Percentiles rank a stretch among this genome's conserved stretches.
These are phyloP conservation scores for Xyliphius kryptos DNA, from an alignment of 2,113 vertebrate species.

Conservation along the genomic window DNA sequence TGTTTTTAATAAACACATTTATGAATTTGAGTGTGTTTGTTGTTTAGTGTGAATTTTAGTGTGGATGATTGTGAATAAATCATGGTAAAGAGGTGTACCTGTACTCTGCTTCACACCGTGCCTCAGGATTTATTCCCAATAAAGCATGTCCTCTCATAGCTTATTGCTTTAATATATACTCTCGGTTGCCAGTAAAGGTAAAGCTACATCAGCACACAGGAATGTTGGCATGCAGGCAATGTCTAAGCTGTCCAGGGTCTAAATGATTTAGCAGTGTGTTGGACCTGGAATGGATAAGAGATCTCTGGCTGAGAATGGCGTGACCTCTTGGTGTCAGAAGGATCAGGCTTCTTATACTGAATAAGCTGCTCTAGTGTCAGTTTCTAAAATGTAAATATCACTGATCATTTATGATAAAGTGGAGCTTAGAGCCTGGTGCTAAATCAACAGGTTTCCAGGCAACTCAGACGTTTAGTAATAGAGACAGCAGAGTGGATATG, in stretches of 20 bases:
- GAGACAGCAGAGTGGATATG: too few species aligned
- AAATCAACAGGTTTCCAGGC: neutral
- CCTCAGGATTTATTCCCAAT: too few species aligned
- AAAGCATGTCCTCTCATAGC: too few species aligned
- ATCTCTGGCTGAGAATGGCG: neutral
- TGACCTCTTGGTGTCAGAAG: neutral
- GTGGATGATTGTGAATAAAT: too few species aligned
- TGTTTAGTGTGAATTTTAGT: too few species aligned
- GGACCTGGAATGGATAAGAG: neutral
- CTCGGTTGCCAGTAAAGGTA: neutral
- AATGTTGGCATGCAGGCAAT: slow-evolving; percentile 61
- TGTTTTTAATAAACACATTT: too few species aligned
- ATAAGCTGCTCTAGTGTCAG: neutral
- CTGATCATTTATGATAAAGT: neutral
- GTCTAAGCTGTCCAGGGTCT: slow-evolving; percentile 19
- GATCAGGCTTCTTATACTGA: neutral
- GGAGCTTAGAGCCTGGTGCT: neutral
- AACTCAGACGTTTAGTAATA: too few species aligned
- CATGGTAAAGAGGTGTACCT: too few species aligned
- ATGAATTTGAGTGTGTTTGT: too few species aligned
- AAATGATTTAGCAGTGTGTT: slow-evolving; percentile 18
- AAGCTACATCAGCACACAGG: slow-evolving; percentile 52
- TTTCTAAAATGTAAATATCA: neutral
- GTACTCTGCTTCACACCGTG: too few species aligned
- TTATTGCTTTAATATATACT: too few species aligned